A percentile compares a stretch with the other conserved stretches of the same genome.
These are phyloP conservation scores for Alviniconcha marisindica DNA, from an alignment of 1,140 invertebrate species.

Conservation along the genomic window DNA sequence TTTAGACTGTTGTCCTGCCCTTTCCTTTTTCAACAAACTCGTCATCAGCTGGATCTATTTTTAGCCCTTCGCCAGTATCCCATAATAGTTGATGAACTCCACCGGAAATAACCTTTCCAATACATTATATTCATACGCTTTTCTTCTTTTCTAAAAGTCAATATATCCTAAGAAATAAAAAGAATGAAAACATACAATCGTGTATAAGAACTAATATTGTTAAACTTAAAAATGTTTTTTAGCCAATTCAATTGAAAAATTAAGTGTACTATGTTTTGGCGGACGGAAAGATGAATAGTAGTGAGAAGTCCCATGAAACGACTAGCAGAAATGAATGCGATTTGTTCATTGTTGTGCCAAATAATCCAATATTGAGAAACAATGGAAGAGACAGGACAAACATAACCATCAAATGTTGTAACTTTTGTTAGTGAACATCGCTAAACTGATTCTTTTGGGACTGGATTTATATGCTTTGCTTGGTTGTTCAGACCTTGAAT, in stretches of 20 bases:
- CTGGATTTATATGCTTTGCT: neutral
- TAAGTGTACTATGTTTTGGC: constrained; percentile 13
- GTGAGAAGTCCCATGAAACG: constrained; percentile 28
- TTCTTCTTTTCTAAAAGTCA: neutral
- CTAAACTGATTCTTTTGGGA: neutral
- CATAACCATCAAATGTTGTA: neutral
- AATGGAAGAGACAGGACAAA: constrained; percentile 31
- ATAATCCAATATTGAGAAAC: constrained; percentile 27
- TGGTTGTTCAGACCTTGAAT: constrained; percentile 2
- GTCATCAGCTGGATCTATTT: neutral
- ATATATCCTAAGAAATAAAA: neutral
- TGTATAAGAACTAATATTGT: neutral
- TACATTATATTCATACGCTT: constrained; percentile 14
- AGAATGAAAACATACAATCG: neutral
- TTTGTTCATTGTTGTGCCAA: constrained; percentile 26
- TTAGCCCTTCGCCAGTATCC: neutral
- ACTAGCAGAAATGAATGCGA: constrained; percentile 42
- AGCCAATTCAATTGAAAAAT: neutral
- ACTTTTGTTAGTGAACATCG: constrained; percentile 9
- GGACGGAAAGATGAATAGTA: neutral
- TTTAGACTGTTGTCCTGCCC: neutral
- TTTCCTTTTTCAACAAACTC: neutral
- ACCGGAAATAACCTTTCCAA: constrained; percentile 34
- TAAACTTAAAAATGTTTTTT: neutral
- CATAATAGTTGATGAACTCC: constrained; percentile 23